Conservation (phyloP, 2,113 vertebrate species). For the Gnathonemus longibarbis region DNA sequence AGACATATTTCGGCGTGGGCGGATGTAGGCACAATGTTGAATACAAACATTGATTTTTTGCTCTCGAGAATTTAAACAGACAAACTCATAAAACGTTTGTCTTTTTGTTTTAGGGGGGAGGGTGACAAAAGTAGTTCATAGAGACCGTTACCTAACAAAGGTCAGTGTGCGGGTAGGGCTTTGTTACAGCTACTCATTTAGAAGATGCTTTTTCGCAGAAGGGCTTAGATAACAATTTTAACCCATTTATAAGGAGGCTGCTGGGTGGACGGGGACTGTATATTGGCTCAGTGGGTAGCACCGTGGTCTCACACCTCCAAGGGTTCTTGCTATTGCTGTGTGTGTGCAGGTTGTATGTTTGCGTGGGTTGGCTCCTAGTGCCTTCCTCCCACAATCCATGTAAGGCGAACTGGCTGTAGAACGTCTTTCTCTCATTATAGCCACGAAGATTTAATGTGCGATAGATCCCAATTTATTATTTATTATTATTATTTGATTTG, state of each 20-base stretch:
- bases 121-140: background rate
- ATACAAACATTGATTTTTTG: constrained; percentile 23
- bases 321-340: background rate
- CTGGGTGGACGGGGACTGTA: background rate
- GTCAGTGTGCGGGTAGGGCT: background rate
- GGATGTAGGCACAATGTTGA: constrained; percentile 27
- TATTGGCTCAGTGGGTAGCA: background rate
- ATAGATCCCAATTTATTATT: too few relatives aligned
- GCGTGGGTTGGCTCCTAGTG: background rate
- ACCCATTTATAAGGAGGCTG: background rate
- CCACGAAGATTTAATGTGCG: background rate
- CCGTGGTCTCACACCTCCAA: background rate
- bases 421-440: background rate
- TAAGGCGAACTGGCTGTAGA: background rate
- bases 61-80: constrained; percentile 11
- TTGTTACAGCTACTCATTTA: background rate
- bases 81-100: background rate
- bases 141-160: background rate
- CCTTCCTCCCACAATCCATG: background rate
- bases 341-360: background rate
- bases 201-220: background rate
- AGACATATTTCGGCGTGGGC: constrained; percentile 24
- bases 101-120: background rate
- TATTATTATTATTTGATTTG: background rate
- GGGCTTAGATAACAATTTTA: background rate